Evolutionary conservation across 2,888 invertebrate species (phyloP).

Genomic region (Beris chalybata): DNA sequence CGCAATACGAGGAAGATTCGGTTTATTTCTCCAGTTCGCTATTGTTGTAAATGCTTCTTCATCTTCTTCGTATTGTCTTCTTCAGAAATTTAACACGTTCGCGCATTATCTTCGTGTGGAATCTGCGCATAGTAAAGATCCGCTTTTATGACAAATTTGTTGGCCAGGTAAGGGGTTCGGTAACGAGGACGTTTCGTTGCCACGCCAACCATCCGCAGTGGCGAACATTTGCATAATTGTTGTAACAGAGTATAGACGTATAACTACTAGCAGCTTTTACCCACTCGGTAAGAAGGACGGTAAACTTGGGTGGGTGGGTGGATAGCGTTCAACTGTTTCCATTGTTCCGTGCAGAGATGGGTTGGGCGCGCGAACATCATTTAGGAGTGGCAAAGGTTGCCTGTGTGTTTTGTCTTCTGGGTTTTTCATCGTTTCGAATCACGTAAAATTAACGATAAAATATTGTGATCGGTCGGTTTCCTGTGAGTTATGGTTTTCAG

Average conservation of each 20-base stretch:
- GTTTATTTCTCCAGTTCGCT: background rate
- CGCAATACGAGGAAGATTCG: no score
- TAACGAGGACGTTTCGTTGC: background rate
- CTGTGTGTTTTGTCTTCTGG: no score
- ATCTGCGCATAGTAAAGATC: no score
- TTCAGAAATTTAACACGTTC: background rate
- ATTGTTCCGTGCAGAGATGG: slow-evolving; percentile 15
- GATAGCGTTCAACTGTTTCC: slow-evolving; percentile 18
- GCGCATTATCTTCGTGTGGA: background rate
- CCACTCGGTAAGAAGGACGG: background rate
- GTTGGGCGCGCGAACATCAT: slow-evolving; percentile 24
- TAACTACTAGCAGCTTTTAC: background rate
- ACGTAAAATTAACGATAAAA: no score
- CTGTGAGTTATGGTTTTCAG: no score
- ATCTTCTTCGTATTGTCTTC: background rate
- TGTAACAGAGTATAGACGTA: background rate
- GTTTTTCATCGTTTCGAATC: no score
- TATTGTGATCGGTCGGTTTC: no score
- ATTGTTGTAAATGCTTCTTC: background rate
- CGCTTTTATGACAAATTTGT: no score
- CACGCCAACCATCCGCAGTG: slow-evolving; percentile 8
- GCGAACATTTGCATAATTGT: slow-evolving; percentile 23
- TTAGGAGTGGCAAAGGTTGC: no score
- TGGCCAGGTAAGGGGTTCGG: background rate
- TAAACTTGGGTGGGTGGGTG: slow-evolving; percentile 6